phyloP scores from a whole-genome alignment of 2,113 vertebrate genomes.

The Thalassoma bifasciatum region DNA sequence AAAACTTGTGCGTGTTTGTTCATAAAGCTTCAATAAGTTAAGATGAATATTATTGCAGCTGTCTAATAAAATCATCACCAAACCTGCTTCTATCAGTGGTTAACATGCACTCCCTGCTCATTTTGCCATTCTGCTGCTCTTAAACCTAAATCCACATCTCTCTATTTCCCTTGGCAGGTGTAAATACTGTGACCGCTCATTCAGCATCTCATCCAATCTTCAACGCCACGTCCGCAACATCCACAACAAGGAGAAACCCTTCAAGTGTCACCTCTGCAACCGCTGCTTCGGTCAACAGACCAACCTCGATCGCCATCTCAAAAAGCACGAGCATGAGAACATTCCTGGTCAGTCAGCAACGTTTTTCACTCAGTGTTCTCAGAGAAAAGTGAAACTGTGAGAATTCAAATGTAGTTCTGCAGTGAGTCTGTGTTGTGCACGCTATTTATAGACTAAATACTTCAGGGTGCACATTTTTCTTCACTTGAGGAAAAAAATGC shows the following conservation, averaged over 20 bases:
- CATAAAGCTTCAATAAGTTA: background rate
- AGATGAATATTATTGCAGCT: too few species aligned
- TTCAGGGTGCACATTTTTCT: slow-evolving; percentile 29
- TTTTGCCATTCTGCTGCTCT: background rate
- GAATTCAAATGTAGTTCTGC: slow-evolving; percentile 24
- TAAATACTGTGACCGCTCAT: slow-evolving; percentile 99
- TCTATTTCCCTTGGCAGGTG: slow-evolving; percentile 86
- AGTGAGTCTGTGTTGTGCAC: slow-evolving; percentile 6
- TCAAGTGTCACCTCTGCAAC: slow-evolving; percentile 99
- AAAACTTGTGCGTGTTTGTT: background rate
- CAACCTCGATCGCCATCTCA: slow-evolving; percentile 97
- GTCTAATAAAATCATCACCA: too few species aligned
- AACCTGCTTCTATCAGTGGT: too few species aligned
- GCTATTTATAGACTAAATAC: slow-evolving; percentile 34
- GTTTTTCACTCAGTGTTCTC: slow-evolving; percentile 4
- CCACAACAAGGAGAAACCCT: slow-evolving; percentile 99
- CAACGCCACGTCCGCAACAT: slow-evolving; percentile 99
- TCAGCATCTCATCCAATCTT: slow-evolving; percentile 99
- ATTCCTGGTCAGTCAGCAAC: slow-evolving; percentile 87
- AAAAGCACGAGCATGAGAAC: slow-evolving; percentile 98
- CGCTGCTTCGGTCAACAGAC: slow-evolving; percentile 99
- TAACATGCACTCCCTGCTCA: slow-evolving; percentile 10
- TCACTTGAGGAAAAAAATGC: slow-evolving; percentile 31
- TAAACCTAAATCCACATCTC: slow-evolving; percentile 5
- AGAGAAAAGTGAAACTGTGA: slow-evolving; percentile 1